Evolutionary conservation across 2,888 invertebrate genomes (phyloP).

Genomic region (Scaptomyza reducta): DNA sequence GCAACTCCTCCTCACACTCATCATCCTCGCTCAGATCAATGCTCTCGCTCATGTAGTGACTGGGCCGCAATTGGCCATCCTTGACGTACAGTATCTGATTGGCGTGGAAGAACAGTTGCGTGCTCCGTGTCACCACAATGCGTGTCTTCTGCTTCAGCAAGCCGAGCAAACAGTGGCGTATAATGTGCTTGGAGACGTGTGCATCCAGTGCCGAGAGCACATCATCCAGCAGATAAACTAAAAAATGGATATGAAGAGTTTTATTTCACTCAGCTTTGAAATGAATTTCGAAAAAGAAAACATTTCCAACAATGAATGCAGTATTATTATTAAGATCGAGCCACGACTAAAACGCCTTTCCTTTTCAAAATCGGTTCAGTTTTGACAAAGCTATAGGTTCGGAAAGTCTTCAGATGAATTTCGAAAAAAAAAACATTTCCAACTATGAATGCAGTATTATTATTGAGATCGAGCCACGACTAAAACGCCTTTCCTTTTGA

Average conservation of each 20-base stretch:
- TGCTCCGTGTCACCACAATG: slow-evolving; percentile 90
- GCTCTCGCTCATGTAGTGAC: slow-evolving; percentile 83
- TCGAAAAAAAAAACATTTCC: no score
- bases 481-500: no score
- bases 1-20: slow-evolving; percentile 73
- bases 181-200: slow-evolving; percentile 93
- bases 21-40: slow-evolving; percentile 82
- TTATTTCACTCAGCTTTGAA: background rate
- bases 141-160: slow-evolving; percentile 91
- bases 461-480: no score
- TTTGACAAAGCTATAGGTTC: no score
- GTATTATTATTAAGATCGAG: no score
- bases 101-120: slow-evolving; percentile 87
- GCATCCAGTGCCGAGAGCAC: slow-evolving; percentile 95
- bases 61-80: slow-evolving; percentile 77
- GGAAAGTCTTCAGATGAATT: no score
- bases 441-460: no score
- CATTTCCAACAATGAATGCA: no score
- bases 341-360: no score
- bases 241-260: slow-evolving; percentile 8
- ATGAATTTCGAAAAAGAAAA: no score
- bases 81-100: slow-evolving; percentile 85
- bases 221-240: slow-evolving; percentile 96
- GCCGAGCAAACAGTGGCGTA: slow-evolving; percentile 92
- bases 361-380: no score